Percentiles rank a stretch among this genome's conserved stretches.
phyloP scores from a whole-genome alignment of 2,797 vertebrate species.

The Siniperca undulata region DNA sequence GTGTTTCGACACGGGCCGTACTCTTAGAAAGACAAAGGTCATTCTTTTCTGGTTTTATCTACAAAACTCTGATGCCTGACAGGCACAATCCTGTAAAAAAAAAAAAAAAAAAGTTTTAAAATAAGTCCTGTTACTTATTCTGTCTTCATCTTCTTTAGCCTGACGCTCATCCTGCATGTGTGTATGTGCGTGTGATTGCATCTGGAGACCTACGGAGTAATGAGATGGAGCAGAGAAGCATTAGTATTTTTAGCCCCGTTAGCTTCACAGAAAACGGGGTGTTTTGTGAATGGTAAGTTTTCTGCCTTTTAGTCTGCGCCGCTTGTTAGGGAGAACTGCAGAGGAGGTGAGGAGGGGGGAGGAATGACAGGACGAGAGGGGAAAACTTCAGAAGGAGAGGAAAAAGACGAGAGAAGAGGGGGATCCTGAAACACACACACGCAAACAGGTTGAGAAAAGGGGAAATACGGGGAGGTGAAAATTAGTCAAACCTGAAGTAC shows the following conservation, averaged over 20 bases:
- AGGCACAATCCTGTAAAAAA: neutral
- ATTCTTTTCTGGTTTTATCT: slow-evolving; percentile 1
- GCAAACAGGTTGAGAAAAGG: slow-evolving; percentile 6
- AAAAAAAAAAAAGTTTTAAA: neutral
- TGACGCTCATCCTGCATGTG: neutral
- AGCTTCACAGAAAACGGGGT: slow-evolving; percentile 49
- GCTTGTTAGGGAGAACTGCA: slow-evolving; percentile 59
- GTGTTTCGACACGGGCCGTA: slow-evolving; percentile 18
- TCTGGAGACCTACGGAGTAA: slow-evolving; percentile 56
- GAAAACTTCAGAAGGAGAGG: slow-evolving; percentile 19
- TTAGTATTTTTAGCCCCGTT: slow-evolving; percentile 73
- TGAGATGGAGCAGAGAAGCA: slow-evolving; percentile 62
- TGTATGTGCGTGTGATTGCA: slow-evolving; percentile 15
- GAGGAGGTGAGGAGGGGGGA: slow-evolving; percentile 3
- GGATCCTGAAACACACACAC: slow-evolving; percentile 21
- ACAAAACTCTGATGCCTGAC: slow-evolving; percentile 5
- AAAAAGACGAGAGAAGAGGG: slow-evolving; percentile 1
- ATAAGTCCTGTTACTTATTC: slow-evolving; percentile 4
- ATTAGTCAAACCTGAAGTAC: slow-evolving; percentile 44
- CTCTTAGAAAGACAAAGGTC: slow-evolving; percentile 32
- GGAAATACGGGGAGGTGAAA: neutral
- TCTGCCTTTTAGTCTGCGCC: slow-evolving; percentile 52
- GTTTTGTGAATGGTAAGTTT: slow-evolving; percentile 70
- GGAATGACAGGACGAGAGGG: slow-evolving; percentile 22
- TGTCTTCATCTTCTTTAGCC: slow-evolving; percentile 6